A percentile compares a stretch with the other conserved stretches of the same genome.
These are phyloP conservation scores for Aphelinus certus DNA, from an alignment of 1,140 invertebrate genomes.

Conservation along the genomic window DNA sequence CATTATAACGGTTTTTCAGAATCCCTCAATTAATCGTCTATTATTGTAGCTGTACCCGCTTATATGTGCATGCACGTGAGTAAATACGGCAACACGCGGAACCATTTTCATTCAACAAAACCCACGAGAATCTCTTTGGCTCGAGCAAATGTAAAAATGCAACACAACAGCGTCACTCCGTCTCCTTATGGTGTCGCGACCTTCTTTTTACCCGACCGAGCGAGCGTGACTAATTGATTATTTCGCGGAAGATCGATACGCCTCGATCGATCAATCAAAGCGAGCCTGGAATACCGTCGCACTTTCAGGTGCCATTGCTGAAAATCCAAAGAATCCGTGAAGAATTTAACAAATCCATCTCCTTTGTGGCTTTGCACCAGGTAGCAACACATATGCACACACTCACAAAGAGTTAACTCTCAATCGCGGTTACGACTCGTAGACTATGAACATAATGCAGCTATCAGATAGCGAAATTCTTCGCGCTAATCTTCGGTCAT, in stretches of 20 bases:
- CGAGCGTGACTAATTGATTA: conserved; percentile 30
- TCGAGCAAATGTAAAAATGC: conserved; percentile 11
- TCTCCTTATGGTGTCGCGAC: conserved; percentile 11
- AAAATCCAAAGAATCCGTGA: not conserved
- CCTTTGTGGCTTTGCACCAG: not conserved
- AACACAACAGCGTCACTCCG: not conserved
- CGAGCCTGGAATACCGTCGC: not conserved
- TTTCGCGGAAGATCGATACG: conserved; percentile 20
- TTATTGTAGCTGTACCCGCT: conserved; percentile 5
- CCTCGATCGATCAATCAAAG: conserved; percentile 20
- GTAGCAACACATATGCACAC: too few species aligned
- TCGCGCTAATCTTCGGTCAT: not conserved
- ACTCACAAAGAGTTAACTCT: conserved; percentile 1
- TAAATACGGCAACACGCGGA: conserved; percentile 15
- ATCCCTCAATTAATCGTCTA: not conserved
- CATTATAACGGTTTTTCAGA: not conserved
- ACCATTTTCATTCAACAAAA: conserved; percentile 16
- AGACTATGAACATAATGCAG: not conserved
- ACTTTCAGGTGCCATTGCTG: conserved; percentile 3
- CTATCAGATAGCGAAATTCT: conserved; percentile 15
- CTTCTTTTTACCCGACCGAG: conserved; percentile 1
- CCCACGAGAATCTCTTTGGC: conserved; percentile 5
- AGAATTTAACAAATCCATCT: not conserved
- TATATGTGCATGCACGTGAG: not conserved
- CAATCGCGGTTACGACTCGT: not conserved